Conservation (phyloP, 2,888 invertebrate species). For the Abrostola triplasia region DNA sequence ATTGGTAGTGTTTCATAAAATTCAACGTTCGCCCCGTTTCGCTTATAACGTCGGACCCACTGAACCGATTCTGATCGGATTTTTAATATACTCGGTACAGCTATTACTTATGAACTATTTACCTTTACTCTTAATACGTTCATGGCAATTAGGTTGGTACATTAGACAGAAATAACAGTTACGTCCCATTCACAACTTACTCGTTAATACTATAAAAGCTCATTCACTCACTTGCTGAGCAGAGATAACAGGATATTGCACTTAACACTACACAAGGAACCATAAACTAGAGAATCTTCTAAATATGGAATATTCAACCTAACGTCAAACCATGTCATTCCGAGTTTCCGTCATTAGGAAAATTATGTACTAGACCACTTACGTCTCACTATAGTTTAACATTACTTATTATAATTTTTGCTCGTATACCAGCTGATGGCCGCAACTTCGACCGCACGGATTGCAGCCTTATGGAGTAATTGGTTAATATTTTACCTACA, state of each 20-base stretch:
- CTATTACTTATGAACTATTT: slow-evolving; percentile 45
- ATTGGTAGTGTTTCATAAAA: slow-evolving; percentile 61
- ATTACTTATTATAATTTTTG: too few species aligned
- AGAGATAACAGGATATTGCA: slow-evolving; percentile 5
- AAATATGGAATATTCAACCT: slow-evolving; percentile 30
- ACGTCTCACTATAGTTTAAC: too few species aligned
- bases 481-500: too few species aligned
- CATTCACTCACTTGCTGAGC: background rate
- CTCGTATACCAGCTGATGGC: too few species aligned
- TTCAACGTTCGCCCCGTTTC: slow-evolving; percentile 55
- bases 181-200: slow-evolving; percentile 6
- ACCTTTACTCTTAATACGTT: slow-evolving; percentile 34
- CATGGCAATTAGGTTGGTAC: slow-evolving; percentile 16
- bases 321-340: slow-evolving; percentile 5
- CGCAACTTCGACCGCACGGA: too few species aligned
- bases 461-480: too few species aligned
- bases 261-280: slow-evolving; percentile 30
- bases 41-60: slow-evolving; percentile 50
- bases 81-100: slow-evolving; percentile 55
- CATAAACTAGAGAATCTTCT: slow-evolving; percentile 32
- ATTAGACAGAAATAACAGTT: slow-evolving; percentile 13
- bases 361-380: too few species aligned
- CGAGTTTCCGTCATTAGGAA: too few species aligned
- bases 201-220: slow-evolving; percentile 10
- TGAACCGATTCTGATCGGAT: slow-evolving; percentile 56